Evolutionary conservation across 2,888 invertebrate species (phyloP), one percentile per base, ranked within the genome.

Genomic region (Sminthurinus aureus): DNA sequence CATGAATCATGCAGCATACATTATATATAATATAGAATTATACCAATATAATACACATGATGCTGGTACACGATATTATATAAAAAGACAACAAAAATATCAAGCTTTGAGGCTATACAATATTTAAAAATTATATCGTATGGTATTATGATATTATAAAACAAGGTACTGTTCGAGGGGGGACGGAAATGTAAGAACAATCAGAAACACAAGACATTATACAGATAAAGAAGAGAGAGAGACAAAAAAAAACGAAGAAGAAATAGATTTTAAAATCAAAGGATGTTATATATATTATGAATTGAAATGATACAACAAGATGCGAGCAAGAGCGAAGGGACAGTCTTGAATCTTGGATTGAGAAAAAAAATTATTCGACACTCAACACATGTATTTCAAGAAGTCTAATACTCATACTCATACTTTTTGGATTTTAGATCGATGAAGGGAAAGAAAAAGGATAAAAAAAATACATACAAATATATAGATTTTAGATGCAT

Each of bases 181-280:
- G 24, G 15, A 71, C 8, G 26, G 20, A 22, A 69, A 22, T 3
- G 67, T n/a, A 69, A n/a, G 67, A n/a, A 9, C 20, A 22, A 69
- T 69, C n/a, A 69, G 67, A 69, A n/a, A 22, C 20, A 20, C n/a
- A 69, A 22, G 67, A 69, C 20, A 38, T 38, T 38, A 38, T 11
- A 71, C 1, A 71, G 71, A 71, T 71, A 71, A 71, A 24, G 12
- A 71, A 12, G 26, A 58, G 9, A 58, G 2, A 58, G 58, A 15
- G 58, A 15, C n/a, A n/a, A 18, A 38, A 38, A 38, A 38, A 38
- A 4, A 26, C 24, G 26, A 26, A 24, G 26, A 26, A 24, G 12
- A 69, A n/a, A 12, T 69, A 20, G 20, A 22, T 69, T 71, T 71
- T 71, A 11, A 26, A 71, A 71, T 24, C 24, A 71, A 71, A 71